phyloP scores from a whole-genome alignment of 2,888 invertebrate species.

The Luffia ferchaultella region DNA sequence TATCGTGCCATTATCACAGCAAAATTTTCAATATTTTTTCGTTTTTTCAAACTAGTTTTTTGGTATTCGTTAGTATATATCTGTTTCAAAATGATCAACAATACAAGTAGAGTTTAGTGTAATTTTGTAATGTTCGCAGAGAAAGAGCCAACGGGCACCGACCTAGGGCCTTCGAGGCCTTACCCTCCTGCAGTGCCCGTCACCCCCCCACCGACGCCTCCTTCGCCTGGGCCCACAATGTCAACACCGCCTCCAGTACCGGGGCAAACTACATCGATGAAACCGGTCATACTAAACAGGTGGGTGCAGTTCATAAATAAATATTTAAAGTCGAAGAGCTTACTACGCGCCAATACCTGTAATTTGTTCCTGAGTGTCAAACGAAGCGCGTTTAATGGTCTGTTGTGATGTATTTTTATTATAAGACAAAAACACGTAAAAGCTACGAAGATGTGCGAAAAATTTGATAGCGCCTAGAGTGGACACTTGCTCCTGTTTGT shows the following conservation, averaged over 20 bases:
- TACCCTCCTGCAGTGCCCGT: neutral
- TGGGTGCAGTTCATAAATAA: conserved; percentile 10
- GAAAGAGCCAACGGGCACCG: neutral
- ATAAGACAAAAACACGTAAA: neutral
- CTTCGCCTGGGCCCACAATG: conserved; percentile 4
- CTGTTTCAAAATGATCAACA: neutral
- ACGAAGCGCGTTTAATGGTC: neutral
- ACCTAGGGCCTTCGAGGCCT: neutral
- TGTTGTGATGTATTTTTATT: neutral
- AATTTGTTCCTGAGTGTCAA: neutral
- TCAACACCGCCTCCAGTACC: conserved; percentile 12
- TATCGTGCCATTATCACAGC: neutral
- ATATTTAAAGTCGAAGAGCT: neutral
- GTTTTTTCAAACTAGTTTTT: neutral
- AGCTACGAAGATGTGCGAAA: neutral
- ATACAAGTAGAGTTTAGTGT: neutral
- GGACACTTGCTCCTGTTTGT: too few relatives aligned
- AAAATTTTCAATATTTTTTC: neutral
- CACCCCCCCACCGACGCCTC: conserved; percentile 6
- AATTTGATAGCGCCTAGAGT: too few relatives aligned
- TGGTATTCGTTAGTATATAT: neutral
- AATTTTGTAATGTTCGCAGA: neutral
- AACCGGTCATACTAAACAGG: conserved; percentile 33
- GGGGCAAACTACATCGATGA: conserved; percentile 21
- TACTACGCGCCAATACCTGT: neutral